phyloP scores from a whole-genome alignment of 2,797 vertebrate genomes.

The Glyptemys insculpta region DNA sequence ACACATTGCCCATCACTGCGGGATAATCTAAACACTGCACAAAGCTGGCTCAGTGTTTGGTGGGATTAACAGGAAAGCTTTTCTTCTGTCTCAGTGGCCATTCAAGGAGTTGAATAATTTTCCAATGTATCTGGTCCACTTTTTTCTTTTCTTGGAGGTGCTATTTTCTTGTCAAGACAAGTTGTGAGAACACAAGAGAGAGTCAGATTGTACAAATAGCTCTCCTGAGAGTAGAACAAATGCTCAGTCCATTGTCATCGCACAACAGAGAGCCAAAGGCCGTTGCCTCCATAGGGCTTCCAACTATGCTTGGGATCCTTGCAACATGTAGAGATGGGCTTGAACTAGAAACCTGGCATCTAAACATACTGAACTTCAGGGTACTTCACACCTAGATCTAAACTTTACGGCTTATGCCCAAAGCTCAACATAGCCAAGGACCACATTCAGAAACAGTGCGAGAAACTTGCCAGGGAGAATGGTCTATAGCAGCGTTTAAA shows the following conservation, averaged over 20 bases:
- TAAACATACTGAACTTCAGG: neutral
- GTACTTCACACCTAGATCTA: neutral
- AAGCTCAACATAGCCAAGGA: neutral
- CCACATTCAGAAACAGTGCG: neutral
- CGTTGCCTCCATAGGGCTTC: neutral
- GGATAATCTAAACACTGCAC: rapidly evolving
- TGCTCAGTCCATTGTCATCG: neutral
- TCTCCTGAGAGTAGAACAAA: neutral
- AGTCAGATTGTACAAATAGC: neutral
- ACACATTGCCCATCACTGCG: neutral
- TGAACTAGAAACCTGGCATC: neutral
- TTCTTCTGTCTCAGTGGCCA: neutral
- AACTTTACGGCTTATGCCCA: rapidly evolving
- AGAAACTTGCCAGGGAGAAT: too few relatives aligned
- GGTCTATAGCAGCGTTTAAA: too few relatives aligned
- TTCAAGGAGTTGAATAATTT: neutral
- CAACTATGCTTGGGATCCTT: neutral
- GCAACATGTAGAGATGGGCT: neutral
- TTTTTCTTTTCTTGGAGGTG: neutral
- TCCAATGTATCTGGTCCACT: neutral
- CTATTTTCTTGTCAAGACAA: neutral
- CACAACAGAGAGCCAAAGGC: neutral
- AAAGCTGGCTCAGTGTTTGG: rapidly evolving
- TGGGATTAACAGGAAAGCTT: neutral
- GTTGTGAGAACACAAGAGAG: neutral